Percentiles rank a stretch among this genome's conserved stretches.
phyloP scores from a whole-genome alignment of 1,140 invertebrate species.

The Drosophila fuyamai region DNA sequence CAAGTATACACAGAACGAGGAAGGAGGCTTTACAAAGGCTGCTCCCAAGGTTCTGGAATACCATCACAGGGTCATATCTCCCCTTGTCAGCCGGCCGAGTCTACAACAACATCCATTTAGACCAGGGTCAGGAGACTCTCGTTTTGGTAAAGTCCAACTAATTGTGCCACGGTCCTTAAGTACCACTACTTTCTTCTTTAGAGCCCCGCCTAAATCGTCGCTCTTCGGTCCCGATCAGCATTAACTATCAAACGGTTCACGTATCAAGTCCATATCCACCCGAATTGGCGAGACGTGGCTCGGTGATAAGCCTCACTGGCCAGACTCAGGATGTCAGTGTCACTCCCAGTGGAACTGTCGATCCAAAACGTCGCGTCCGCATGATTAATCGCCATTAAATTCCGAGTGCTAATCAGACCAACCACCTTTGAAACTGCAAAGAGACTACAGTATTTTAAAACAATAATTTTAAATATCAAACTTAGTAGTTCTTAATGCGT shows the following conservation, averaged over 20 bases:
- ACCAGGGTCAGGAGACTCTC: constrained; percentile 21
- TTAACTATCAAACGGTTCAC: constrained; percentile 67
- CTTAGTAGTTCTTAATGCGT: constrained; percentile 36
- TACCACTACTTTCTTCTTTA: constrained; percentile 15
- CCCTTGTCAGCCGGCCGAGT: constrained; percentile 22
- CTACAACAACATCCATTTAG: constrained; percentile 13
- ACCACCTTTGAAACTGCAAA: constrained; percentile 45
- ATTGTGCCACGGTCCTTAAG: constrained; percentile 8
- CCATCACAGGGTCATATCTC: constrained; percentile 16
- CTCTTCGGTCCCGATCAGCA: constrained; percentile 65
- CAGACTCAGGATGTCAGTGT: constrained; percentile 3
- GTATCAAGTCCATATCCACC: constrained; percentile 25
- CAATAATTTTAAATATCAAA: constrained; percentile 28
- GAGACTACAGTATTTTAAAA: constrained; percentile 24
- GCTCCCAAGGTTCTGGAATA: constrained; percentile 2
- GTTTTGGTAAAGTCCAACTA: constrained; percentile 15
- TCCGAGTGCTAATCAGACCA: constrained; percentile 4
- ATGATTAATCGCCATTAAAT: constrained; percentile 82
- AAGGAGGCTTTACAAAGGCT: constrained; percentile 5
- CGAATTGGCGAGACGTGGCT: constrained; percentile 52
- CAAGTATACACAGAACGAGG: constrained; percentile 38
- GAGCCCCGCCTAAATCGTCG: constrained; percentile 48
- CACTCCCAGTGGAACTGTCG: constrained; percentile 17
- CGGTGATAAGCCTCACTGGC: constrained; percentile 55
- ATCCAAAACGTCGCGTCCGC: constrained; percentile 70